Percentiles rank a stretch among this genome's conserved stretches.
Conservation (phyloP, 2,113 vertebrate genomes). For the Bos javanicus region DNA sequence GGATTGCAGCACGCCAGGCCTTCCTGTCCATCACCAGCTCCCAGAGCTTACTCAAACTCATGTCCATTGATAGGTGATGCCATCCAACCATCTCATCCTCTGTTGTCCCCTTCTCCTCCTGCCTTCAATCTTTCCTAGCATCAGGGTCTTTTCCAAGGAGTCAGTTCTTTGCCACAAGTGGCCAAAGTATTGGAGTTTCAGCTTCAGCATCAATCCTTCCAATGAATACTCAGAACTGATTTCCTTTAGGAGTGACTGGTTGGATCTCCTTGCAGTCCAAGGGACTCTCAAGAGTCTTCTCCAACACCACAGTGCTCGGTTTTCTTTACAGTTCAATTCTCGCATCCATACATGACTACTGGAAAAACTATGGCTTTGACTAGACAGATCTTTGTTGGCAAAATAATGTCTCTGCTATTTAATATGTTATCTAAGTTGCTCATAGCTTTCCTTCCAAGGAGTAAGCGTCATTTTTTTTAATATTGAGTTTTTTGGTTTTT, state of each 20-base stretch:
- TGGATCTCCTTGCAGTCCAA: background rate
- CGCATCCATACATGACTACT: background rate
- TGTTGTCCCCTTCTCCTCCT: background rate
- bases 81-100: background rate
- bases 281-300: background rate
- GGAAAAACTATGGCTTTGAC: background rate
- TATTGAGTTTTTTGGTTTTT: too few relatives aligned
- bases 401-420: background rate
- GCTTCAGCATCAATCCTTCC: background rate
- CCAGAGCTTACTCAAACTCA: background rate
- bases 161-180: background rate
- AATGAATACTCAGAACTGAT: background rate
- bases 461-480: background rate
- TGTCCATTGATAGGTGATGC: background rate
- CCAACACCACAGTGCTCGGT: background rate
- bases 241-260: background rate
- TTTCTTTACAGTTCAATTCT: background rate
- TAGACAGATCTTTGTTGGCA: background rate
- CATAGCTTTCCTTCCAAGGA: background rate
- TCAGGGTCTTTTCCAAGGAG: background rate
- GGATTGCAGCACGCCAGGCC: background rate
- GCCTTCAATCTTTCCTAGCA: background rate
- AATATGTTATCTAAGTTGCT: background rate
- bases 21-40: background rate
- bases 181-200: background rate